Evolutionary conservation across 2,888 invertebrate genomes (phyloP), one percentile per base, ranked within the genome.

Genomic region (Listrodromus nycthemerus): DNA sequence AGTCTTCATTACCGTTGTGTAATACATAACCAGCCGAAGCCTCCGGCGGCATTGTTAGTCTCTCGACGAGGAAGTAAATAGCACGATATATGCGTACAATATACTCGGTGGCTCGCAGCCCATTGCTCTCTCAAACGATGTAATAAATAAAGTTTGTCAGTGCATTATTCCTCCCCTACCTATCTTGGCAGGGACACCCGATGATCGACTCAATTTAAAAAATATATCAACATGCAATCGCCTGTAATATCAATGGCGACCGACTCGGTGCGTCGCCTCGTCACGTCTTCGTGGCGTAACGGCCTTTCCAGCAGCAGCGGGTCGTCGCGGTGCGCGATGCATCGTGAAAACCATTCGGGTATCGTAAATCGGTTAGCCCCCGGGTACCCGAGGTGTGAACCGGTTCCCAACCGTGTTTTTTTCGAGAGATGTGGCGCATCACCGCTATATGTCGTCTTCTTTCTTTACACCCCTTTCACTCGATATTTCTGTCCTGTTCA

Each of bases 1-100:
- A 87, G 90, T 89, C 91, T 91, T 91, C 89, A 89, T 91, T 91
- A 91, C 86, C 85, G 81, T 77, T 10, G 65, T 76, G 87, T 87
- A 88, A 89, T 90, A 88, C 89, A 89, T 86, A 91, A 89, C 88
- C 86, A 75, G 79, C 80, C 83, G 65, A 78, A 73, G 63, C 71
- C 87, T 86, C 81, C 63, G 58, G 84, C 87, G 87, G 83, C 82
- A 83, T 86, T 86, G 84, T 71, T 71, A 66, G 48, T 61, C 65
- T 37, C 41, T 19, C 58, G 45, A 63, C 50, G 65, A 81, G 73
- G 55, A 81, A 84, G 84, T 78, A 78, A 70, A 41, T 55, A 63
- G 41, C 71, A 30, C 33, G 37, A 50, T 70, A 75, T 50, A 78
- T 33, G 58, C 75, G 55, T 61, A 52, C 65, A 84, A 55, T 61